Base-by-base conservation (phyloP, 2,888 invertebrate species). In the Sarcophaga carnaria region DNA sequence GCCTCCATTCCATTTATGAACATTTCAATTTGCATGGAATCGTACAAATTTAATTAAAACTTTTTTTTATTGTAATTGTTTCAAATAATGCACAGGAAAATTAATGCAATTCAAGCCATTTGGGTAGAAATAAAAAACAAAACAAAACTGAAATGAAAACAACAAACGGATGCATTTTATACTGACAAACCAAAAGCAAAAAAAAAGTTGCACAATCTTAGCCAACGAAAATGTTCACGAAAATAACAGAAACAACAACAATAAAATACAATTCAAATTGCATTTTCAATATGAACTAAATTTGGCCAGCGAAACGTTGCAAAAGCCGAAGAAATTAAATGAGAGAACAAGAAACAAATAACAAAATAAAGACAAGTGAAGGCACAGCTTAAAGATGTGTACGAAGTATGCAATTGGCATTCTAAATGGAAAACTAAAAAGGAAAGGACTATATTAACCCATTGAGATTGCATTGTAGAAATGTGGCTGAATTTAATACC, bases 121-220 rank as follows among this genome's bases (percentile, higher is more conserved):
- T 4, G 2, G 5, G n/a, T 47, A 20, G 54, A 14, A 64, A 72
- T 14, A 66, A 14, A n/a, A 17, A 70, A 59, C 6, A 14, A 60
- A 25, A 72, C 22, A 14, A 66, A 25, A 80, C 22, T 70, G 11
- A 27, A 62, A 47, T 27, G 45, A 27, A 47, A 70, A 49, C 27
- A 79, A 79, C n/a, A 72, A 64, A 67, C n/a, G 60, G 60, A 67
- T 74, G 67, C 67, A 80, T 74, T 66, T 60, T 47, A 27, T 66
- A 74, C 25, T 67, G 20, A 60, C 74, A 80, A 72, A 80, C 20
- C 17, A n/a, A 5, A 27, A 5, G 22, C 22, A 22, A 22, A 27
- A 27, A 4, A 27, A 64, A 49, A 12, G 2, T 49, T 49, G 3
- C 14, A 49, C 14, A 14, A 49, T 49, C 37, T 49, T 14, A 14